phyloP scores from a whole-genome alignment of 2,797 vertebrate genomes.

The Halcyon badia region DNA sequence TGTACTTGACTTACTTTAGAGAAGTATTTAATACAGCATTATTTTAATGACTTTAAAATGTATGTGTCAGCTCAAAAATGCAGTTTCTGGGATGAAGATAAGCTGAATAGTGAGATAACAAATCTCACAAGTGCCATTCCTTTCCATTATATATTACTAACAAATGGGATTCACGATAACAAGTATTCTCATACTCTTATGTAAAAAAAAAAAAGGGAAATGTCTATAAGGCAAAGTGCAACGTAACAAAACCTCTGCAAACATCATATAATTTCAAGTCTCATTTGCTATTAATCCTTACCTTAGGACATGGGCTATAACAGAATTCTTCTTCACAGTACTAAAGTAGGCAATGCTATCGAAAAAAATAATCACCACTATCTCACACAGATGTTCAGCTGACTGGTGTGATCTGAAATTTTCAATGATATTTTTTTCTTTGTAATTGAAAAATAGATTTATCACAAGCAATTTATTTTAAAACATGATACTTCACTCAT shows the following conservation, averaged over 20 bases:
- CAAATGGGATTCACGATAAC: not conserved
- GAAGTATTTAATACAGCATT: slow-evolving; percentile 64
- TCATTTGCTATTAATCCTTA: slow-evolving; percentile 4
- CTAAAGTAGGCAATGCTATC: not conserved
- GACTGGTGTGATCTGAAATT: not conserved
- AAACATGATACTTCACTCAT: not conserved
- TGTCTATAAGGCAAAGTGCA: not conserved
- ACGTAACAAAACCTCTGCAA: not conserved
- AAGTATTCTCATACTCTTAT: not conserved
- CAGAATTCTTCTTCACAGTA: not conserved
- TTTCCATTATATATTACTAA: not conserved
- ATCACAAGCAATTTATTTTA: not conserved
- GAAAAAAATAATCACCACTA: not conserved
- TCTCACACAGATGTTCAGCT: not conserved
- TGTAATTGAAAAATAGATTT: not conserved
- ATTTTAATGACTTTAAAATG: slow-evolving; percentile 64
- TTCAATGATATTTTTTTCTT: not conserved
- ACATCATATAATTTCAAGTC: not conserved
- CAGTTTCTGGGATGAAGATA: not conserved
- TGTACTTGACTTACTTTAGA: slow-evolving; percentile 65
- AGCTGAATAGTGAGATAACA: not conserved
- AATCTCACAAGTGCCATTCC: not conserved
- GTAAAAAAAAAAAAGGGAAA: not conserved
- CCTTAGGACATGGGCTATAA: not conserved
- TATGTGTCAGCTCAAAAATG: slow-evolving; percentile 20